phyloP scores from a whole-genome alignment of 2,888 invertebrate species.

The Agrenia bidenticulata region DNA sequence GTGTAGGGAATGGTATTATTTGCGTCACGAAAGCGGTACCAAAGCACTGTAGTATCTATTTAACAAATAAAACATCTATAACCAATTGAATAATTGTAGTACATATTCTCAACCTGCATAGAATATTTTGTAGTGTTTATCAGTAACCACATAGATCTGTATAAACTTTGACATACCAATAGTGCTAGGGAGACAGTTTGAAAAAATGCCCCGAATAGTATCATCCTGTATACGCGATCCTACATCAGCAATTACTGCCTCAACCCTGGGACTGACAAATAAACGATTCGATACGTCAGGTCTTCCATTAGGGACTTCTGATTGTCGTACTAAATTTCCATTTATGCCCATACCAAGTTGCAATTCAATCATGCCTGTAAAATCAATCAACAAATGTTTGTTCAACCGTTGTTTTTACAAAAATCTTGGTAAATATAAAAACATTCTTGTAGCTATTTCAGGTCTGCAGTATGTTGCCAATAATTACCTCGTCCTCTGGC shows the following conservation, averaged over 20 bases:
- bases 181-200: conserved; percentile 48
- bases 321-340: neutral
- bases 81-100: conserved; percentile 3
- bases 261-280: conserved; percentile 42
- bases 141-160: neutral
- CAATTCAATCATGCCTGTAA: neutral
- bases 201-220: conserved; percentile 45
- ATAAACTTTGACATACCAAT: conserved; percentile 32
- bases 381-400: too few relatives aligned
- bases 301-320: conserved; percentile 40
- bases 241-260: conserved; percentile 37
- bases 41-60: conserved; percentile 46
- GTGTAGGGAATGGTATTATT: conserved; percentile 38
- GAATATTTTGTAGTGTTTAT: neutral
- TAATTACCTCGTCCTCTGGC: too few relatives aligned
- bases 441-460: too few relatives aligned
- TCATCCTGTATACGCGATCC: conserved; percentile 40
- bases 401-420: neutral
- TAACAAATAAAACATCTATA: conserved; percentile 14
- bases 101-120: neutral
- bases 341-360: neutral
- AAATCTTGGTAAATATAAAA: too few relatives aligned
- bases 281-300: conserved; percentile 32
- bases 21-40: conserved; percentile 17
- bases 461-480: too few relatives aligned